Base-by-base conservation (phyloP, 2,888 invertebrate species). In the Yponomeuta cagnagella region DNA sequence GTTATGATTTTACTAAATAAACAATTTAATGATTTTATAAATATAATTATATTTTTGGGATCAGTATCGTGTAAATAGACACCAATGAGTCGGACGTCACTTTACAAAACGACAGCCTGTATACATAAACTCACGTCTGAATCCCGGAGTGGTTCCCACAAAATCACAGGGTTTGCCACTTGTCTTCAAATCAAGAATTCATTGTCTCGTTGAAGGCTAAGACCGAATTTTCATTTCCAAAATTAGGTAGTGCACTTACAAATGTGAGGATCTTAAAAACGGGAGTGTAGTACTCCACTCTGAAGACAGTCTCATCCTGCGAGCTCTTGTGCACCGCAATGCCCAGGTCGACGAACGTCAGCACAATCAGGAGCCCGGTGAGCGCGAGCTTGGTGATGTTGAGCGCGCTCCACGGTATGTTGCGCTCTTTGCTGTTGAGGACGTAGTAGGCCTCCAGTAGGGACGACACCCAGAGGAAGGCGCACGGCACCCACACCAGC, bases 401-500 rank as follows among this genome's bases (percentile, higher is more conserved):
- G 74, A 96, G 84, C 76, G 94, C 93, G 78, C 94, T 94, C 96
- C 96, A 96, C 77, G 97, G 97, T 87, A 97, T 95, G 83, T 96
- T 94, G 82, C 93, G 94, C 81, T 95, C 94, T 89, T 95, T 95
- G 86, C 97, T 97, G 79, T 94, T 94, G 75, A 95, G 83, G 76
- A 97, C 94, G 80, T 97, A 96, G 83, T 94, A 96, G 73, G 94
- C 91, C 79, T 97, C 97, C 75, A 97, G 89, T 63, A 95, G 89
- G 6, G 96, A 93, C 77, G 96, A 95, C 0, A 94, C 76, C 97
- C 97, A 98, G 23, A 98, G 90, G 84, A 97, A 97, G 70, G 94
- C 93, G 85, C 97, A 97, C 0, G 99, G 98, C 58, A 94, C 88
- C 98, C 98, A 99, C 70, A 97, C 93, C 48, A 99, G 88, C 1